Evolutionary conservation across 2,888 invertebrate genomes (phyloP), one percentile per base, ranked within the genome.

Genomic region (Cacoxenus indagator): DNA sequence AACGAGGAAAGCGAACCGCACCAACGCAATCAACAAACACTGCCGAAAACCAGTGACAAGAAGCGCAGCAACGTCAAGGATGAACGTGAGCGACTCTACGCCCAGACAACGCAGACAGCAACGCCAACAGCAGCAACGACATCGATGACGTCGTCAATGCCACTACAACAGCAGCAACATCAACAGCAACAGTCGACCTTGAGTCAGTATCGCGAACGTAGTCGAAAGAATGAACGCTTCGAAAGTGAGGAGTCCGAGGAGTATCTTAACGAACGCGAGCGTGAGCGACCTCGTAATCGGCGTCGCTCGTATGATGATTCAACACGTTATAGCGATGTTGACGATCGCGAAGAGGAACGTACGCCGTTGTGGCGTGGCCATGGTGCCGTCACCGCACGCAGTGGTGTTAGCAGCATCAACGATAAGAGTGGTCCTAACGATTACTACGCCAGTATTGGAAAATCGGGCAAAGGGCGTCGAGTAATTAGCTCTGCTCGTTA

Each of bases 241-340:
- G 57, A 59, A 26, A 90, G 91, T 0, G 92, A 92, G 66, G 92
- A 92, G 77, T 91, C 91, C 2, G 92, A 92, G 83, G 76, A 77
- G 22, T 78, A 77, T 46, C 91, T 90, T 78, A 92, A 92, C 85
- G 92, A 92, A 85, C 89, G 90, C 70, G 92, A 92, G 82, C 76
- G 77, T 51, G 92, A 92, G 73, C 79, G 57, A 29, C 61, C 45
- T 0, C 70, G 73, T 8, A 73, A 77, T 8, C 70, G 76, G n/a
- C 89, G 90, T 70, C 90, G 90, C 73, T 88, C 89, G 19, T 89
- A 90, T 82, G 91, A 91, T 76, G 90, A 90, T 2, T 85, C 84
- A 70, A 81, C 78, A 4, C 80, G 85, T 17, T 59, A 31, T 59
- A 84, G 84, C 65, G 83, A 84, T 62, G 79, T 83, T 27, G 81